A percentile compares a stretch with the other conserved stretches of the same genome.
These are phyloP conservation scores for Puffinus mauretanicus DNA, from an alignment of 2,113 vertebrate species.

Conservation along the genomic window DNA sequence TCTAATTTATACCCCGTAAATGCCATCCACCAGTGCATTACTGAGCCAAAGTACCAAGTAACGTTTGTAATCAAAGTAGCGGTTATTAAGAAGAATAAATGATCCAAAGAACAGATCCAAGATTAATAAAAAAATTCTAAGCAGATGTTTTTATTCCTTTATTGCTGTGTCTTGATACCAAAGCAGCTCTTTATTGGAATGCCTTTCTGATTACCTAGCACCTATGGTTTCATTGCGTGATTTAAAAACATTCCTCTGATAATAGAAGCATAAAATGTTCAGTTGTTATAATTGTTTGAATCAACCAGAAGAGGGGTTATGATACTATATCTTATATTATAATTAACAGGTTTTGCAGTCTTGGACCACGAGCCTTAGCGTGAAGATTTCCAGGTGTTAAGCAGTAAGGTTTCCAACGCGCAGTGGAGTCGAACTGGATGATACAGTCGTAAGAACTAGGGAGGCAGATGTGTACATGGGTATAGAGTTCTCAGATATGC, in stretches of 20 bases:
- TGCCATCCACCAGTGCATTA: background rate
- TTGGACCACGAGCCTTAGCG: accelerated
- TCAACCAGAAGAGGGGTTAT: background rate
- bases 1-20: background rate
- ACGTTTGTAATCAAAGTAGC: background rate
- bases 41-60: background rate
- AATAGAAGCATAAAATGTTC: background rate
- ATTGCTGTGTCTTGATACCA: background rate
- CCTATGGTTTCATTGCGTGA: accelerated
- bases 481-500: accelerated
- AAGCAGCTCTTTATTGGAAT: background rate
- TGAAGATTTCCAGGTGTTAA: accelerated
- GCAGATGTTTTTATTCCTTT: background rate
- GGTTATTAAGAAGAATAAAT: background rate
- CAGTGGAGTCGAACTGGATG: accelerated
- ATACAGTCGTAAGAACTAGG: accelerated
- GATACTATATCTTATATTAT: background rate
- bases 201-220: background rate
- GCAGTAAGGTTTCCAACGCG: accelerated
- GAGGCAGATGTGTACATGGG: accelerated
- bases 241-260: background rate
- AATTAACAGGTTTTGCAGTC: background rate
- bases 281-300: background rate
- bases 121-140: background rate
- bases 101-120: background rate